Evolutionary conservation across 2,888 invertebrate genomes (phyloP), one percentile per base, ranked within the genome.

Genomic region (Xylota sylvarum): DNA sequence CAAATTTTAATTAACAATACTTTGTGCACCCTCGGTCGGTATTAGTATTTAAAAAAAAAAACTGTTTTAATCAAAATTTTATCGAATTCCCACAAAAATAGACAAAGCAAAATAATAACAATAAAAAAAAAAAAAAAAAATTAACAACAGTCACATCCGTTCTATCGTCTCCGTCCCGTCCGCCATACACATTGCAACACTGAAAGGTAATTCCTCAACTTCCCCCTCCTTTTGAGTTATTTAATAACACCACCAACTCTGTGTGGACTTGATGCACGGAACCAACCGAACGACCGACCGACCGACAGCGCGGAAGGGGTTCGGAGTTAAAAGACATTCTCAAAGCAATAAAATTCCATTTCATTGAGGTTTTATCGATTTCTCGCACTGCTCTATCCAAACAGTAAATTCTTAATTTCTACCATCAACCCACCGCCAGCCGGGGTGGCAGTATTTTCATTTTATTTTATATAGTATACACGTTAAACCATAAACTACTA

Each of bases 351-450:
- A 83, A 83, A 87, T 83, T 78, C 74, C 56, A 74, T 87, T 83
- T 79, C 78, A 87, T 87, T 82, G 86, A 78, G 78, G 82, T 86
- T 78, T 77, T 86, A 86, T 86, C 82, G 86, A 86, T 86, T 86
- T 82, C 86, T 78, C 77, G 78, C 56, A 77, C 76, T 73, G 46
- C 55, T 76, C 77, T 69, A 82, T 82, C 67, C 77, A 78, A 86
- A 86, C 78, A 86, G 82, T 82, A 82, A 82, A 86, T 86, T 86
- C 82, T 86, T 86, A 86, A 86, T 86, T 82, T 82, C 82, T 73
- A 72, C 64, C 77, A 56, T 46, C 40, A 56, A 52, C 40, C 50
- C 46, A 70, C 60, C 55, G 37, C 58, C 43, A 48, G 65, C 60
- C 73, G 58, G 67, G 48, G 79, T 76, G 58, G 58, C 70, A 46